Evolutionary conservation across 2,113 vertebrate species (phyloP), one percentile per base, ranked within the genome.

Genomic region (Crotalus helleri): DNA sequence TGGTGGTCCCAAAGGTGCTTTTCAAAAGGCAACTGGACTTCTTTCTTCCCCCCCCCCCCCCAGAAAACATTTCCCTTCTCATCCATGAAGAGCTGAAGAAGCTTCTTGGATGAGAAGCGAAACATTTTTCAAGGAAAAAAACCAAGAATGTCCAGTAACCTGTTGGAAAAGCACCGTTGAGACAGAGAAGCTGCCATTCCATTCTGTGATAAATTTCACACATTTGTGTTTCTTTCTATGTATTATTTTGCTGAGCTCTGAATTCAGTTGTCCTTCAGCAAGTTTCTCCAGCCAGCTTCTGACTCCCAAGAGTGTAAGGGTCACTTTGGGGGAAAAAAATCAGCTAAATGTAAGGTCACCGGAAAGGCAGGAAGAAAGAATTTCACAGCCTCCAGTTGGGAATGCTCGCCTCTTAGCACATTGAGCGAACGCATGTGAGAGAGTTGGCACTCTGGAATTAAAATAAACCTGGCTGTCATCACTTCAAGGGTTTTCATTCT

Each of bases 231-330:
- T 10, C 53, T 10, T 4, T 51, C 12, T 61, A 19, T 44, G 4
- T 2, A 13, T 24, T 4, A 3, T 26, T 29, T 64, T 23, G 12
- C 19, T 39, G 39, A 19, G 21, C 26, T 86, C 85, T 24, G 33
- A 51, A 24, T 69, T 64, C 59, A 11, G 46, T 26, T 46, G 49
- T 0, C 91, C 33, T 92, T 89, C 46, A 57, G 13, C 0, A 0
- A 5, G 1, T 88, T 92, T 94, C 85, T 92, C 26, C 91, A 26
- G 55, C 49, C 12, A 2, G 92, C 55, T 94, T 91, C 90, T 95
- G 94, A n/a, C 92, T 94, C 90, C 55, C 81, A 90, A 53, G 54
- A 94, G 58, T 3, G 92, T 94, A 93, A 95, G 95, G 94, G 90
- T 93, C 92, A 95, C 92, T 61, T 46, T 64, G 39, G 88, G 94